Conservation (phyloP, 2,113 vertebrate species). For the Pyxicephalus adspersus region DNA sequence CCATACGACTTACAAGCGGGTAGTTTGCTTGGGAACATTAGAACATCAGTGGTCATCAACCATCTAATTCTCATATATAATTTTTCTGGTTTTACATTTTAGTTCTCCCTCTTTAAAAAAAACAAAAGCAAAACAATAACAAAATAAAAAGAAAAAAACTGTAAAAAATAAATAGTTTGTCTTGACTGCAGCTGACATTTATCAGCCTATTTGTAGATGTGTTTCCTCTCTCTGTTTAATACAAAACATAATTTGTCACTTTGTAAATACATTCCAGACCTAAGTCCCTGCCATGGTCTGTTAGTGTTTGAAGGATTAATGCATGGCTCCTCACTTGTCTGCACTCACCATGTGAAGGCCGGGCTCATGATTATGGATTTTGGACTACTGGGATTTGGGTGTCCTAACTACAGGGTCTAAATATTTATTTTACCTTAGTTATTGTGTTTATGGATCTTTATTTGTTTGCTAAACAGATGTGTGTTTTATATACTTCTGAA, state of each 20-base stretch:
- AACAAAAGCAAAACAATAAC: background rate
- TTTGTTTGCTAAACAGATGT: slow-evolving; percentile 54
- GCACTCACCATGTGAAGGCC: slow-evolving; percentile 66
- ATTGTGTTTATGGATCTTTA: slow-evolving; percentile 61
- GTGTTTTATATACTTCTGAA: slow-evolving; percentile 1
- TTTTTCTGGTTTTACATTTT: slow-evolving; percentile 74
- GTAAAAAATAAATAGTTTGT: slow-evolving; percentile 92
- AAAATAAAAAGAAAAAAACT: slow-evolving; percentile 46
- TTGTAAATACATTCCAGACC: slow-evolving; percentile 84
- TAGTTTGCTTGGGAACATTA: slow-evolving; percentile 72
- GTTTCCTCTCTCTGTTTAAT: slow-evolving; percentile 79
- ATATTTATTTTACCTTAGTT: slow-evolving; percentile 63
- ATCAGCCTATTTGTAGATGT: slow-evolving; percentile 87
- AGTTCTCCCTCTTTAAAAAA: slow-evolving; percentile 66
- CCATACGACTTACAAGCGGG: slow-evolving; percentile 66
- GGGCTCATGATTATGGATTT: slow-evolving; percentile 67
- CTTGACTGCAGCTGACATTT: slow-evolving; percentile 85
- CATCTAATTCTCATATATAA: slow-evolving; percentile 82
- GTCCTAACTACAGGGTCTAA: slow-evolving; percentile 58
- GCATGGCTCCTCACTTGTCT: slow-evolving; percentile 70
- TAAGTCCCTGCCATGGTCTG: slow-evolving; percentile 84
- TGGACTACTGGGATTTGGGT: slow-evolving; percentile 61
- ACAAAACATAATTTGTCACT: slow-evolving; percentile 87
- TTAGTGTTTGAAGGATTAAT: slow-evolving; percentile 84
- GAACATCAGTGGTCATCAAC: slow-evolving; percentile 74